phyloP scores from a whole-genome alignment of 1,140 invertebrate species.

The Gryllus bimaculatus region DNA sequence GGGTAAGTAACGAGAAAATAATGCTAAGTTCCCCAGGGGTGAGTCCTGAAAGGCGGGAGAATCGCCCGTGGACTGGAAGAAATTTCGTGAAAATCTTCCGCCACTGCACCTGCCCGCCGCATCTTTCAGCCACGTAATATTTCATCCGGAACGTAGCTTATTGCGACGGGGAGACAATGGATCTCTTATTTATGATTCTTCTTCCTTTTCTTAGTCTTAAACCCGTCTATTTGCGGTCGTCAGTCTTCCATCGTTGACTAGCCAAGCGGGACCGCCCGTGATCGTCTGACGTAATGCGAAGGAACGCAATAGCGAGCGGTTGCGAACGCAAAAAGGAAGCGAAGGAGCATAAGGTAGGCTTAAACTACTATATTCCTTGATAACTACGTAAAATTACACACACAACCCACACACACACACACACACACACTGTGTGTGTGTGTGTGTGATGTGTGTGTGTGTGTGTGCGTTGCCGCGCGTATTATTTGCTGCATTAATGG shows the following conservation, averaged over 20 bases:
- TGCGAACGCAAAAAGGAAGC: no score
- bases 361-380: no score
- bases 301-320: no score
- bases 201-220: background rate
- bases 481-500: no score
- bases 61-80: background rate
- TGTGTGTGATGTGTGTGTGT: no score
- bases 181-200: background rate
- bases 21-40: background rate
- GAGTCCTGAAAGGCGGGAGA: background rate
- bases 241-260: background rate
- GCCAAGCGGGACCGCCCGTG: background rate
- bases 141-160: background rate
- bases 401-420: no score
- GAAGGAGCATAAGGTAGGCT: no score
- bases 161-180: background rate
- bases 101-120: background rate
- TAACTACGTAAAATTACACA: no score
- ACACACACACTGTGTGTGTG: no score
- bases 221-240: background rate
- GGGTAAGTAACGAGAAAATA: slow-evolving; percentile 1
- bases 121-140: background rate
- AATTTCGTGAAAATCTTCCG: background rate
- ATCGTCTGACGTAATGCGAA: no score
- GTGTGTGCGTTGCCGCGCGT: no score